These are phyloP conservation scores for Actinemys pallida DNA, from an alignment of 2,113 vertebrate genomes.

Conservation along the genomic window DNA sequence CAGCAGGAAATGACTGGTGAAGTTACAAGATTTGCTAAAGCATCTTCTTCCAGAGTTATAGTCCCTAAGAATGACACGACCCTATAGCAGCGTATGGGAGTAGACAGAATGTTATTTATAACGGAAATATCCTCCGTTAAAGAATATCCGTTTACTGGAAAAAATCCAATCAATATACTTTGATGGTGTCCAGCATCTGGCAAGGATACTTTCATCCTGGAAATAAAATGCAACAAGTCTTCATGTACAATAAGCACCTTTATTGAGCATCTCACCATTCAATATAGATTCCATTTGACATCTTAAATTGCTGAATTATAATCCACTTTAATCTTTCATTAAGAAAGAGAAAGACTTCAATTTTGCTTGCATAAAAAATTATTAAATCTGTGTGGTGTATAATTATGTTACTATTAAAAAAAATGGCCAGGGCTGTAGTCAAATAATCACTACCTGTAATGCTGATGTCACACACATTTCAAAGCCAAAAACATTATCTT, in stretches of 20 bases:
- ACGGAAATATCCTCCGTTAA: background rate
- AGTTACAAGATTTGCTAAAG: background rate
- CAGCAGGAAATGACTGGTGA: background rate
- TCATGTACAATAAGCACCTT: slow-evolving; percentile 44
- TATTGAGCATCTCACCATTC: slow-evolving; percentile 40
- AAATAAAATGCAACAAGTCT: slow-evolving; percentile 35
- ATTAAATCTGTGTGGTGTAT: background rate
- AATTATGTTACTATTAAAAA: slow-evolving; percentile 2
- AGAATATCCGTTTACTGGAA: background rate
- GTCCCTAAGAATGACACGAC: background rate
- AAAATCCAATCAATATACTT: background rate
- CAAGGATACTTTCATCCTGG: background rate
- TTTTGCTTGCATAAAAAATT: slow-evolving; percentile 37
- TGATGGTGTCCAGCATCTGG: background rate
- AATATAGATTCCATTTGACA: background rate
- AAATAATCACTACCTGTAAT: background rate
- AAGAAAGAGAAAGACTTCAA: background rate
- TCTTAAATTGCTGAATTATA: slow-evolving; percentile 8
- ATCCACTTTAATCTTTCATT: slow-evolving; percentile 21
- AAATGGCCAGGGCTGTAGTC: background rate
- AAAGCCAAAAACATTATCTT: slow-evolving; percentile 11
- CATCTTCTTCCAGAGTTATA: background rate
- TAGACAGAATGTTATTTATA: background rate
- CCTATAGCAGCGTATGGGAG: background rate
- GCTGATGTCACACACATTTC: slow-evolving; percentile 1